Evolutionary conservation across 2,888 invertebrate genomes (phyloP), one percentile per base, ranked within the genome.

Genomic region (Lacanobia oleracea): DNA sequence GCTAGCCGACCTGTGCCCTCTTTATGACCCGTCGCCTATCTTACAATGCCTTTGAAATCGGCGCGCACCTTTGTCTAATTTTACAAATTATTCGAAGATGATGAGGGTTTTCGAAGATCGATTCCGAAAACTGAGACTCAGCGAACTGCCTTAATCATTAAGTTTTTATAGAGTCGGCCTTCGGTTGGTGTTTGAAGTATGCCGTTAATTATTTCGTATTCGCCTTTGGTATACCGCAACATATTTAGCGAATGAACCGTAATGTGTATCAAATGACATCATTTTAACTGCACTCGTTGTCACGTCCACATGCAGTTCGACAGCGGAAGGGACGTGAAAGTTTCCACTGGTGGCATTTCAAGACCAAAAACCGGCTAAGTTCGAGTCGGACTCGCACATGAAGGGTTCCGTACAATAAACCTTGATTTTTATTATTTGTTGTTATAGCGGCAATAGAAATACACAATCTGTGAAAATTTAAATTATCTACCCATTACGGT

Each of bases 1-100:
- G 92, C 88, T 86, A 84, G 86, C 88, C 90, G 90, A 90, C 90
- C 91, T 92, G 88, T 91, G 91, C 91, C 92, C 92, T 89, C 91
- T 91, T 90, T 90, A 90, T 91, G 92, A 92, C 91, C 90, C 87
- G 84, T 84, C 89, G 85, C 82, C 77, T 82, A 77, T 72, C 87
- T 88, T 85, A 88, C 83, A 87, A 89, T 87, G 83, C 82, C 84
- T 86, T 85, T 83, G 78, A 87, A 84, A 88, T 75, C 84, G 77
- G 84, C 85, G 83, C 83, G 71, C 78, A 84, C 81, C 83, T 88
- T 86, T 87, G 81, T 83, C 84, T 86, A 79, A 84, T 87, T n/a
- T n/a, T 79, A 70, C 74, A 82, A 83, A 86, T 86, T 77, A 75
- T 72, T 77, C 77, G 79, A 86, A 80, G 79, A 79, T 80, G 72